Evolutionary conservation across 1,140 invertebrate genomes (phyloP), one percentile per base, ranked within the genome.

Genomic region (Polyergus mexicanus): DNA sequence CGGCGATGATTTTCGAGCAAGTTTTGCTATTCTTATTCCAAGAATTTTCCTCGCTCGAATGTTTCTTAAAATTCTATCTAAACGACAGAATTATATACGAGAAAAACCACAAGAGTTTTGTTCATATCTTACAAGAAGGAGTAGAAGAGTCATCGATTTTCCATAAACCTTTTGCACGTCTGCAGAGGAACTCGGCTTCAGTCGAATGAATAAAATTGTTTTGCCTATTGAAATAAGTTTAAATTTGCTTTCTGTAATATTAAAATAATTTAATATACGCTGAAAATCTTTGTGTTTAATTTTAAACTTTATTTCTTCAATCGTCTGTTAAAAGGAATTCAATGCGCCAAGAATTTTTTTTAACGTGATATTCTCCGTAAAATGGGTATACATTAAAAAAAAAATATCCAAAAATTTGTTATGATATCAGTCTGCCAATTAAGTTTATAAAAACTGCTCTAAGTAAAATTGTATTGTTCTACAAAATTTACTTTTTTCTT

Each of bases 1-100:
- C 32, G 68, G 44, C 44, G n/a, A 56, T 19, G 47, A 86, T 72
- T 80, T n/a, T 66, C 66, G 1, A 81, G 63, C 16, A 10, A 88
- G 51, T 63, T 81, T 44, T 51, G 44, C 51, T 22, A 71, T 13
- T 47, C 38, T 56, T 28, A 16, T 13, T 83, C 32, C 81, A 74
- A 86, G 10, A n/a, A 47, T 47, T 16, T 51, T 41, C 63, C 60
- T 78, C 60, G 60, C 28, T 66, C 60, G 75, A 76, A 19, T 44
- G 4, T 54, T 58, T 35, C 58, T 66, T 38, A 41, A 83, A 32
- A 66, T 44, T 63, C 58, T 28, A 47, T 32, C 35, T 47, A 25
- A 19, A 63, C 35, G 28, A 65, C n/a, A 51, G 16, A 56, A 35
- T 25, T 69, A 44, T 28, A 65, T 35, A 68, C 78, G 65, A 13